phyloP scores from a whole-genome alignment of 2,113 vertebrate genomes.

The Zonotrichia leucophrys region DNA sequence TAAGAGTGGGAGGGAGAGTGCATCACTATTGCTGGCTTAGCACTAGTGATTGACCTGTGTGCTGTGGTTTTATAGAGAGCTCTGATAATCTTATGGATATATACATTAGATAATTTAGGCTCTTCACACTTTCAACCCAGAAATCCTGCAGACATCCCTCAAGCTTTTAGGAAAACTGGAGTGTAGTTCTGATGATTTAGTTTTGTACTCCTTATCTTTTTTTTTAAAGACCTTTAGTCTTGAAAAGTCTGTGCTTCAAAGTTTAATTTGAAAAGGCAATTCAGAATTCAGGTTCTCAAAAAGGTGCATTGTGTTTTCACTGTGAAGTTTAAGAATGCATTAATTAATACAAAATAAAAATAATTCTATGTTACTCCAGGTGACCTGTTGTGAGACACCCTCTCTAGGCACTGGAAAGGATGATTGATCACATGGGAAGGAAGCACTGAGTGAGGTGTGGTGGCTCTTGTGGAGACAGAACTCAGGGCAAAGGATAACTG shows the following conservation, averaged over 20 bases:
- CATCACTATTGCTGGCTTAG: background rate
- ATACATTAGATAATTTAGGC: background rate
- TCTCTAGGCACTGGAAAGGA: background rate
- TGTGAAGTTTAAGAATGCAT: background rate
- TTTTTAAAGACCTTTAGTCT: background rate
- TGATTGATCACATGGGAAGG: background rate
- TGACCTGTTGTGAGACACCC: background rate
- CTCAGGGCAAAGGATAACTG: background rate
- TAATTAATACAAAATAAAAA: background rate
- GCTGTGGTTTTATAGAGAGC: background rate
- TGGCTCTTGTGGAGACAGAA: background rate
- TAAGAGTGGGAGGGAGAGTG: background rate
- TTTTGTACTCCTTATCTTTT: background rate
- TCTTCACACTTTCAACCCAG: background rate
- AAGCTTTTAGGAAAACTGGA: background rate
- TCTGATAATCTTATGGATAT: background rate
- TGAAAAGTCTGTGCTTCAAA: background rate
- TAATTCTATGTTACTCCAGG: background rate
- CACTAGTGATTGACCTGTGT: background rate
- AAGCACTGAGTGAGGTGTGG: background rate
- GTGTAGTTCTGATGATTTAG: background rate
- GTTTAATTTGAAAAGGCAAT: background rate
- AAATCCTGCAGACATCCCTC: background rate
- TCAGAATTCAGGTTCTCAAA: background rate
- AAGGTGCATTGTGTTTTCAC: background rate